Base-by-base conservation (phyloP, 2,888 invertebrate genomes). In the Autographa gamma region DNA sequence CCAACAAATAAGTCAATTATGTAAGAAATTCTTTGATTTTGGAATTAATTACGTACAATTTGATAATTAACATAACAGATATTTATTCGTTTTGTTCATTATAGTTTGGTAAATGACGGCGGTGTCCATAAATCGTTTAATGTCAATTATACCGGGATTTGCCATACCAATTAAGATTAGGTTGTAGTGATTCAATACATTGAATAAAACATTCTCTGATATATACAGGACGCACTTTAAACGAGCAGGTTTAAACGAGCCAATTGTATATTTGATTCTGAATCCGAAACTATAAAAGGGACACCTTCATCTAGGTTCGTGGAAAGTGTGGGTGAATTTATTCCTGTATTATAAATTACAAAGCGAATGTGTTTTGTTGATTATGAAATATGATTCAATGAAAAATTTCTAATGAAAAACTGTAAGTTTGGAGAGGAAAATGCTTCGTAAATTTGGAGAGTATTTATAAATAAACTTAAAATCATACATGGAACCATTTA, bases 111-210 rank as follows among this genome's bases (percentile, higher is more conserved):
- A 77, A 80, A 76, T 78, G 82, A 79, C 73, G 74, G 72, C 80
- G 76, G 77, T 75, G 69, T 76, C 85, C 74, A 83, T 85, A 86
- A 85, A 85, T 85, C 85, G 85, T 82, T 85, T 85, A 86, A 83
- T 80, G 85, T 85, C 85, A 85, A 85, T 85, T 85, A 85, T 82
- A 76, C 75, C 71, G 78, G 70, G 79, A 82, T 86, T 86, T 82
- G 86, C 82, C 64, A 82, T 83, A 85, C 82, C 85, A 85, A 86
- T 86, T 83, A 85, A 85, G 85, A 85, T 85, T 85, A 83, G 84
- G 76, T 79, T 85, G 77, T 78, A 79, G 82, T 80, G 83, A 83
- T 86, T 80, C 86, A 83, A 81, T 85, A 79, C 76, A 81, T 83
- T 85, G 86, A 83, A 85, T 86, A 82, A 85, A 85, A 85, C 85